Evolutionary conservation across 2,888 invertebrate genomes (phyloP).

Genomic region (Lottia gigantea): DNA sequence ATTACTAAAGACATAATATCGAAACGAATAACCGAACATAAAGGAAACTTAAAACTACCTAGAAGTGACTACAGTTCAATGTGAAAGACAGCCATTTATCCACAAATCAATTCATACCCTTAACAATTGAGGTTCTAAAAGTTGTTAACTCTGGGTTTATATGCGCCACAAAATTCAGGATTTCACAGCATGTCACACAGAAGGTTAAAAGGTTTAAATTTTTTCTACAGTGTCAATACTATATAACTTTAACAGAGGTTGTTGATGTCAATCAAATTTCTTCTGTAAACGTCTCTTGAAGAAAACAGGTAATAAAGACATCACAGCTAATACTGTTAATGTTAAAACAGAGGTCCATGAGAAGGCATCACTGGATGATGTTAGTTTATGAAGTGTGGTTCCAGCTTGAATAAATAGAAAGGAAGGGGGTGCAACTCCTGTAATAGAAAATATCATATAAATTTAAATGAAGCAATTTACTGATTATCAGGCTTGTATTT

Average conservation of each 20-base stretch:
- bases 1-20: too few species aligned
- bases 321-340: constrained; percentile 81
- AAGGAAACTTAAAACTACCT: too few species aligned
- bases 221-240: background rate
- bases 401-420: constrained; percentile 98
- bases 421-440: constrained; percentile 81
- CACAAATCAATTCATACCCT: too few species aligned
- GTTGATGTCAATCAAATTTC: constrained; percentile 58
- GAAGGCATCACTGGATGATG: constrained; percentile 77
- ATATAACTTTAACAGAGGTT: constrained; percentile 2
- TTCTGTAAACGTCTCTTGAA: constrained; percentile 82
- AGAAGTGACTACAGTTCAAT: too few species aligned
- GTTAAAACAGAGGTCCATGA: constrained; percentile 87
- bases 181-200: background rate
- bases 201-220: background rate
- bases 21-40: too few species aligned
- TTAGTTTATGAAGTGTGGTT: constrained; percentile 91
- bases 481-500: too few species aligned
- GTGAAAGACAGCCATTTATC: too few species aligned
- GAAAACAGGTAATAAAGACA: constrained; percentile 89
- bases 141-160: too few species aligned
- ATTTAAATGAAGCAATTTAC: too few species aligned
- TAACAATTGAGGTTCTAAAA: constrained; percentile 53
- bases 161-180: too few species aligned
- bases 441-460: constrained; percentile 17